Evolutionary conservation across 2,888 invertebrate species (phyloP), one percentile per base, ranked within the genome.

Genomic region (Hypomecis atomaria): DNA sequence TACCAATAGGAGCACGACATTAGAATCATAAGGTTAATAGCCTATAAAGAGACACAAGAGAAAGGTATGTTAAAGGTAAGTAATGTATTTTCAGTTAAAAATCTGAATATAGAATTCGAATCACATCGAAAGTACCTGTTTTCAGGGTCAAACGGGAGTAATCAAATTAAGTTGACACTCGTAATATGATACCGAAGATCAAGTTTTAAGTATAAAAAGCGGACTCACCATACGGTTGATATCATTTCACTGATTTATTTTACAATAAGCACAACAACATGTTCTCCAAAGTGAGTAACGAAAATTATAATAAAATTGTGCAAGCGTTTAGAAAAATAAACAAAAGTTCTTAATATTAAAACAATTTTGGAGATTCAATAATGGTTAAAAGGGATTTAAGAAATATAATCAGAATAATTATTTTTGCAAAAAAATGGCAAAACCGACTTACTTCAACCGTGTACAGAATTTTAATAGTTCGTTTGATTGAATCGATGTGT

Each of bases 171-270:
- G 33, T 42, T 23, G 13, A 40, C 23, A 65, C 6, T 40, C 40
- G 10, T 49, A 49, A 49, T 23, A 23, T 6, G 23, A 52, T 4
- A n/a, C 54, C 54, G 44, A 72, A 69, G 62, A 71, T 65, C 62
- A 66, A 67, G 63, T 71, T 76, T 75, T 71, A 67, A 76, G 80
- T 85, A 86, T 87, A 87, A 83, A 85, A 85, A 80, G 73, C 67
- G 48, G 57, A 34, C 33, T 44, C 10, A 56, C 61, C 65, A 78
- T 71, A 62, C 55, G 61, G 71, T 72, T 72, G 58, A 65, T 71
- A 56, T 56, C 56, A 56, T 56, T 56, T 40, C 23, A 33, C n/a
- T 38, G 23, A 56, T n/a, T 33, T 4, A 2, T 47, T 23, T n/a
- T n/a, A 40, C 45, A 44, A 55, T 45, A 8, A 48, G 23, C 10